Evolutionary conservation across 92 coral and sea anemone genomes (phyloP).

Genomic region (Ricordea florida): DNA sequence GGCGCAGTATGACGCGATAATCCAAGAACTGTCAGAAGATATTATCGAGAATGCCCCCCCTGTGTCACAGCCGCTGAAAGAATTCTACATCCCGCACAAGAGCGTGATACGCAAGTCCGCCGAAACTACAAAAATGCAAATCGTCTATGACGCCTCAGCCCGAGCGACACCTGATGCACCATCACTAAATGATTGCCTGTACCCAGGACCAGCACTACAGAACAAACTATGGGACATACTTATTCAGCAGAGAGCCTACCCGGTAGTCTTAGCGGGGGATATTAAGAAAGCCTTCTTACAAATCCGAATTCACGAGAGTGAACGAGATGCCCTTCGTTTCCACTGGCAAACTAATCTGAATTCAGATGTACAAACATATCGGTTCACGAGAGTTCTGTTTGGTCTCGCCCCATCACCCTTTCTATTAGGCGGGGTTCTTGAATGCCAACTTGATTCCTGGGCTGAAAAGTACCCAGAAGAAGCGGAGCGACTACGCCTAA

Average conservation of each 20-base stretch:
- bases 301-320: slow-evolving; percentile 1
- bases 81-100: slow-evolving; percentile 28
- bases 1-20: not conserved
- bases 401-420: slow-evolving; percentile 39
- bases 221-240: slow-evolving; percentile 14
- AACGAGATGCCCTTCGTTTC: slow-evolving; percentile 14
- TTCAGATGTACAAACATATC: slow-evolving; percentile 1
- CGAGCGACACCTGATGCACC: slow-evolving; percentile 16
- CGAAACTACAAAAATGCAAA: slow-evolving; percentile 22
- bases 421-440: slow-evolving; percentile 31
- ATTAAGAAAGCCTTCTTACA: not conserved
- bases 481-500: slow-evolving; percentile 18
- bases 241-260: slow-evolving; percentile 7
- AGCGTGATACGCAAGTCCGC: slow-evolving; percentile 3
- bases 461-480: slow-evolving; percentile 7
- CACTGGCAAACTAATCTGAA: not conserved
- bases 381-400: slow-evolving; percentile 26
- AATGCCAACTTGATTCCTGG: slow-evolving; percentile 32
- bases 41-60: slow-evolving; percentile 2
- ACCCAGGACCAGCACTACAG: slow-evolving; percentile 24
- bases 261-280: slow-evolving; percentile 9
- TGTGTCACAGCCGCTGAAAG: not conserved
- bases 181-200: slow-evolving; percentile 24
- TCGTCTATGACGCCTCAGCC: slow-evolving; percentile 28
- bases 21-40: not conserved